Conservation (phyloP, 1,140 invertebrate species). For the Hydropsyche tenuis region DNA sequence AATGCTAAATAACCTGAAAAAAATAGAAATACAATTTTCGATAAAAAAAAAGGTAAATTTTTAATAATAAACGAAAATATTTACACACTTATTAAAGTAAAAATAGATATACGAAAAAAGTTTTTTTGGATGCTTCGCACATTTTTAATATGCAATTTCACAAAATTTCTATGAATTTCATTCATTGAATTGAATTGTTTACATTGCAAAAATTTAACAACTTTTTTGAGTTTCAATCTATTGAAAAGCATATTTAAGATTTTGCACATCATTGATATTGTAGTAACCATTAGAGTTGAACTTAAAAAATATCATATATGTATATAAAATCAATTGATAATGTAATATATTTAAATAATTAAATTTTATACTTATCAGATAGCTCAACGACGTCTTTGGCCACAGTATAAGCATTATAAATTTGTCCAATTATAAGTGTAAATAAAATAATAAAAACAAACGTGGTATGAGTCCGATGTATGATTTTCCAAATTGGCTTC, state of each 20-base stretch:
- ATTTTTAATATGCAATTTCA: constrained; percentile 15
- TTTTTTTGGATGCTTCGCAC: constrained; percentile 21
- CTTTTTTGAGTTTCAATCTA: constrained; percentile 19
- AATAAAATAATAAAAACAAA: constrained; percentile 24
- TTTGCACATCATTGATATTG: constrained; percentile 39
- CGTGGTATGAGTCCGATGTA: constrained; percentile 22
- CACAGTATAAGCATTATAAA: constrained; percentile 26
- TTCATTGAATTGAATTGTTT: constrained; percentile 38
- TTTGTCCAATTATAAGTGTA: constrained; percentile 35
- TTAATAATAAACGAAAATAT: background rate
- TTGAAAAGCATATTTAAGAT: constrained; percentile 33
- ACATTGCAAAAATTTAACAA: constrained; percentile 34
- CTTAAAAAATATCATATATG: constrained; percentile 30
- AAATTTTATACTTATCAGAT: constrained; percentile 41
- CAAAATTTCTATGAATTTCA: constrained; percentile 28
- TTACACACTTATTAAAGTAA: constrained; percentile 40
- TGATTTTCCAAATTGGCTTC: background rate
- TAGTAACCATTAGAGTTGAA: constrained; percentile 40
- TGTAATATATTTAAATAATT: constrained; percentile 21
- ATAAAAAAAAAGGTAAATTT: background rate
- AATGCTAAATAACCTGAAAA: constrained; percentile 39
- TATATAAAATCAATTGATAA: constrained; percentile 6
- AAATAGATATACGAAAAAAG: constrained; percentile 36
- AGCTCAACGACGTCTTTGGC: constrained; percentile 31
- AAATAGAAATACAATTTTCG: background rate